phyloP scores from a whole-genome alignment of 2,113 vertebrate species.

The Nothoprocta perdicaria region DNA sequence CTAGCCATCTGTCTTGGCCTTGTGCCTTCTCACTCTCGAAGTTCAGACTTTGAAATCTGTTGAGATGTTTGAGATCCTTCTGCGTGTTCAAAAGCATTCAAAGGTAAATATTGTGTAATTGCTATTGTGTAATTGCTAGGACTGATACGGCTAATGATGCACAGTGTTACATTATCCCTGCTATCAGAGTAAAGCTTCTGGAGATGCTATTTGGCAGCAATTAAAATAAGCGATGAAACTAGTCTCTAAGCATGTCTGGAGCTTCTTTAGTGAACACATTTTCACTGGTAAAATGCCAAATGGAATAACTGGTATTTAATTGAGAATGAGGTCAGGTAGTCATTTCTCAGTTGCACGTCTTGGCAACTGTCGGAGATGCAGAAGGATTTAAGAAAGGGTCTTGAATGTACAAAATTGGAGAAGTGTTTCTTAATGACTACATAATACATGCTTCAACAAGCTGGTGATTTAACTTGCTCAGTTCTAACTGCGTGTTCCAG shows the following conservation, averaged over 20 bases:
- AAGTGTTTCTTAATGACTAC: background rate
- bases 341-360: background rate
- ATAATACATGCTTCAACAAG: background rate
- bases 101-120: conserved; percentile 78
- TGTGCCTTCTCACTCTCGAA: conserved; percentile 93
- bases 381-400: background rate
- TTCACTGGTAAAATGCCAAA: background rate
- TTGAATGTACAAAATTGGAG: background rate
- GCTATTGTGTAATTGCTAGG: background rate
- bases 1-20: conserved; percentile 93
- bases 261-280: fast-evolving
- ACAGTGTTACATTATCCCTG: fast-evolving
- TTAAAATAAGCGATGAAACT: background rate
- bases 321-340: background rate
- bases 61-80: conserved; percentile 89
- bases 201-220: background rate
- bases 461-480: background rate
- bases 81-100: conserved; percentile 89
- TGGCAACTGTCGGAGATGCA: background rate
- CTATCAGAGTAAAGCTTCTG: background rate
- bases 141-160: background rate
- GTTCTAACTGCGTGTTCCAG: background rate
- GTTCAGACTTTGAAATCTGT: conserved; percentile 86
- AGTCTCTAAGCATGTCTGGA: background rate
- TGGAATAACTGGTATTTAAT: background rate